A percentile compares a stretch with the other conserved stretches of the same genome.
phyloP scores from a whole-genome alignment of 2,888 invertebrate genomes.

The Unio delphinus region DNA sequence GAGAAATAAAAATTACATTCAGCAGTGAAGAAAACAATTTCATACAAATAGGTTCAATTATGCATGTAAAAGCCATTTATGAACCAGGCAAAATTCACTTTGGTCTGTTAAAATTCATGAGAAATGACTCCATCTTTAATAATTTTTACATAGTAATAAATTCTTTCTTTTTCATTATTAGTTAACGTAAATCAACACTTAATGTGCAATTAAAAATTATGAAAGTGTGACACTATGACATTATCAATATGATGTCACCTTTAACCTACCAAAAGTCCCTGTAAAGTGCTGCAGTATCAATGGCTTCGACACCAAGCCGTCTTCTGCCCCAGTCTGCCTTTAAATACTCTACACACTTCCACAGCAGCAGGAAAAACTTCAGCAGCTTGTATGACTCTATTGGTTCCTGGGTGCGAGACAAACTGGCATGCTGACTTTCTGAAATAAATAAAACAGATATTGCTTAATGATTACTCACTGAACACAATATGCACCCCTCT shows the following conservation, averaged over 20 bases:
- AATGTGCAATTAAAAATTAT: no score
- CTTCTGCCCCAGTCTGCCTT: constrained; percentile 67
- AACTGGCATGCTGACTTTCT: constrained; percentile 35
- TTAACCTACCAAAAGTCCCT: constrained; percentile 60
- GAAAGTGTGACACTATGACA: no score
- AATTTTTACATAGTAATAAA: no score
- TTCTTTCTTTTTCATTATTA: no score
- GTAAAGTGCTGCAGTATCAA: constrained; percentile 57
- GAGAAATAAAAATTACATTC: neutral
- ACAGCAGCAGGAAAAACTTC: constrained; percentile 66
- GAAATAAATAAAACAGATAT: constrained; percentile 6
- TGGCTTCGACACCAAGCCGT: constrained; percentile 59
- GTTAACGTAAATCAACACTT: no score
- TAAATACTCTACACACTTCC: constrained; percentile 68
- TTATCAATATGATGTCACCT: no score
- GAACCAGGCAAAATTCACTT: neutral
- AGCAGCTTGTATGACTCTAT: constrained; percentile 64
- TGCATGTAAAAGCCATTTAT: neutral
- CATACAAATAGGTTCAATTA: neutral
- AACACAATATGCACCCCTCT: no score
- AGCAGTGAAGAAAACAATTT: neutral
- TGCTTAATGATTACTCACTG: neutral
- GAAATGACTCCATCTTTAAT: no score
- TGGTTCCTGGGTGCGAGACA: constrained; percentile 63
- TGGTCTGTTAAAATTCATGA: no score